A percentile compares a stretch with the other conserved stretches of the same genome.
phyloP scores from a whole-genome alignment of 2,888 invertebrate species.

The Apotomis turbidana region DNA sequence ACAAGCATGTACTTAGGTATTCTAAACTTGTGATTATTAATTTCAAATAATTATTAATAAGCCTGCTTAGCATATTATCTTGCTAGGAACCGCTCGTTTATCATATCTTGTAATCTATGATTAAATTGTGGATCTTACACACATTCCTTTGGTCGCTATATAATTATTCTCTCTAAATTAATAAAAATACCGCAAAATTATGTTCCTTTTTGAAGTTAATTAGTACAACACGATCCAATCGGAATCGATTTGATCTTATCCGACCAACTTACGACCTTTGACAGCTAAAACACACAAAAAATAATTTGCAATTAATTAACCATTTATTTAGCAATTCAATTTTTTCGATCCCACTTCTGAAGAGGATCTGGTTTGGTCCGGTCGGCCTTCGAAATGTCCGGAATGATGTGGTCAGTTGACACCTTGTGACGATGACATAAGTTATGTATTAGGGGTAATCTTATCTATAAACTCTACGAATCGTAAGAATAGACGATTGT shows the following conservation, averaged over 20 bases:
- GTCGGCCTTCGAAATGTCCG: not conserved
- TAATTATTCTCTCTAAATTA: not conserved
- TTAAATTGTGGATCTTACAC: not conserved
- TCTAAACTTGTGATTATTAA: not conserved
- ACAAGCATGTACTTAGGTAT: not conserved
- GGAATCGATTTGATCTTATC: slow-evolving; percentile 7
- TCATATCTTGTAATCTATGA: not conserved
- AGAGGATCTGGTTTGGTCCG: not conserved
- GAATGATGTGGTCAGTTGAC: not conserved
- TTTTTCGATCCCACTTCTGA: not conserved
- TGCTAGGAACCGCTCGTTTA: not conserved
- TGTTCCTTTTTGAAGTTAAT: not conserved
- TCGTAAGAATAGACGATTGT: not conserved
- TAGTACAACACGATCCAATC: not conserved
- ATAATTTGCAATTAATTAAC: slow-evolving; percentile 8
- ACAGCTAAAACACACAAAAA: not conserved
- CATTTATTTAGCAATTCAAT: not conserved
- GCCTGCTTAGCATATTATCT: not conserved
- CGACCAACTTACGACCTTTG: not conserved
- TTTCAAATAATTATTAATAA: not conserved
- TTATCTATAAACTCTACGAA: not conserved
- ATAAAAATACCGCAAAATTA: too few relatives aligned
- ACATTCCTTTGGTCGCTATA: not conserved
- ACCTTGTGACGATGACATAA: not conserved
- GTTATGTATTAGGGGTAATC: not conserved